Evolutionary conservation across 2,797 vertebrate species (phyloP).

Genomic region (Dipus sagitta): DNA sequence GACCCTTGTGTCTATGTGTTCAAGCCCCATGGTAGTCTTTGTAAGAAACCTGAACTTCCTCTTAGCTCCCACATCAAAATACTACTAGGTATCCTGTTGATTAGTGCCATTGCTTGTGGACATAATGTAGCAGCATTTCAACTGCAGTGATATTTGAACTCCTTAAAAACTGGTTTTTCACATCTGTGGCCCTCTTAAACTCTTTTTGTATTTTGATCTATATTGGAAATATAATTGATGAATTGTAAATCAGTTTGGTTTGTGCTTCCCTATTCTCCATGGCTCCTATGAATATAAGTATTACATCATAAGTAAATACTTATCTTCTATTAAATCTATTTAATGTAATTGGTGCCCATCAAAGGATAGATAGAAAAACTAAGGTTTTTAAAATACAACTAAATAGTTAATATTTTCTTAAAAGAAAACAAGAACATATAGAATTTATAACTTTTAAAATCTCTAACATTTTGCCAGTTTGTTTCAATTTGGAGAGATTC

Average conservation of each 20-base stretch:
- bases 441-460: background rate
- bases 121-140: background rate
- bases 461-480: slow-evolving; percentile 28
- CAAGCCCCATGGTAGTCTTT: background rate
- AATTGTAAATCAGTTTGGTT: background rate
- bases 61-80: background rate
- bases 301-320: background rate
- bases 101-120: background rate
- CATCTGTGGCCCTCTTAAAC: background rate
- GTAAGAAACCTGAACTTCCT: background rate
- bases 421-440: background rate
- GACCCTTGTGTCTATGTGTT: background rate
- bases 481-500: slow-evolving; percentile 57
- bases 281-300: background rate
- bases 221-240: background rate
- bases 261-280: background rate
- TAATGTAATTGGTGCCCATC: background rate
- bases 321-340: slow-evolving; percentile 32
- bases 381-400: slow-evolving; percentile 17
- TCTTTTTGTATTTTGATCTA: background rate
- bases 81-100: background rate
- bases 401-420: slow-evolving; percentile 25
- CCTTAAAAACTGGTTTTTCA: background rate
- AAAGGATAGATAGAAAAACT: background rate
- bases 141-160: background rate